Evolutionary conservation across 2,113 vertebrate species (phyloP).

Genomic region (Pseudonaja textilis): DNA sequence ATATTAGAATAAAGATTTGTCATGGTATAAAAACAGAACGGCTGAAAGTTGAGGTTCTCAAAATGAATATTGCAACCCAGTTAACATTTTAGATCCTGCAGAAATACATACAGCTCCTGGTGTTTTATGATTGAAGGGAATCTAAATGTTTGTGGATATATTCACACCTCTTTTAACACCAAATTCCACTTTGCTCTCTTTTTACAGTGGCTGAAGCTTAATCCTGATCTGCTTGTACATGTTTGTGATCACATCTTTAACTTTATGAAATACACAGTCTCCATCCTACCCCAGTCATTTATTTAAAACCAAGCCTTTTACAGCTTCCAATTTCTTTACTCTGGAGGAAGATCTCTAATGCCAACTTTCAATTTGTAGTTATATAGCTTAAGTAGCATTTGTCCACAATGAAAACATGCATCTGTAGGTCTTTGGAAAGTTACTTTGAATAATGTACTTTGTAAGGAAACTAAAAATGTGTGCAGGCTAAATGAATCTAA

Average conservation of each 20-base stretch:
- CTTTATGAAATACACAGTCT: background rate
- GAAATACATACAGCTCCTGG: background rate
- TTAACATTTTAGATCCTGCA: background rate
- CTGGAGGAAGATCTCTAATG: background rate
- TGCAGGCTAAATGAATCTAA: background rate
- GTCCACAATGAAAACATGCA: background rate
- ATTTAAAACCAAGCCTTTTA: background rate
- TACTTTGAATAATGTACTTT: background rate
- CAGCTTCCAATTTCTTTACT: background rate
- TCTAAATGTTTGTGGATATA: background rate
- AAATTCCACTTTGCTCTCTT: background rate
- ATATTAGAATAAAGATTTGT: background rate
- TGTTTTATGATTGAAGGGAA: background rate
- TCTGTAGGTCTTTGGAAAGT: background rate
- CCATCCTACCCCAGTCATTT: background rate
- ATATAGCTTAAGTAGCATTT: background rate
- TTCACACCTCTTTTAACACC: background rate
- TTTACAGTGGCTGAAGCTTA: background rate
- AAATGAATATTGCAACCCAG: background rate
- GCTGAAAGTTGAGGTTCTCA: background rate
- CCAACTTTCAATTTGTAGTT: background rate
- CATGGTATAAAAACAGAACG: background rate
- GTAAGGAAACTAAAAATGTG: background rate
- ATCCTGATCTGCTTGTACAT: background rate
- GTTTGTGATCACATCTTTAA: background rate